Conservation (phyloP, 64 coral and sea anemone genomes). For the Actinia tenebrosa region DNA sequence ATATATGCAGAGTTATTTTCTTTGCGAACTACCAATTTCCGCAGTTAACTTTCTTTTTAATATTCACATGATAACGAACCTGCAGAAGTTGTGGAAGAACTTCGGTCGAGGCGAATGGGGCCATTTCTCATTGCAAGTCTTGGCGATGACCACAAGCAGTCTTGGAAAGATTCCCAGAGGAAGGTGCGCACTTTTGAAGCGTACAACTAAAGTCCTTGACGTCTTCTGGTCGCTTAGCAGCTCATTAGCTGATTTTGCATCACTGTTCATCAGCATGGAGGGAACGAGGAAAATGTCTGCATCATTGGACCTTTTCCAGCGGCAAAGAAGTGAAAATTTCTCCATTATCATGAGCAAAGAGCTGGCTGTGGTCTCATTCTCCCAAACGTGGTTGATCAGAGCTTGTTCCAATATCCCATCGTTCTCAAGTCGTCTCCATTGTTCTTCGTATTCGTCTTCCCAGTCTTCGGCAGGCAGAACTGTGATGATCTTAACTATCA, state of each 20-base stretch:
- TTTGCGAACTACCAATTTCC: too few species aligned
- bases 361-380: background rate
- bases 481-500: background rate
- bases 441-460: background rate
- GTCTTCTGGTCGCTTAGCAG: background rate
- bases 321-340: background rate
- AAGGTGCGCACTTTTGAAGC: background rate
- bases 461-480: background rate
- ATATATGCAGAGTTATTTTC: too few species aligned
- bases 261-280: slow-evolving; percentile 6
- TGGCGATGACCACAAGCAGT: background rate
- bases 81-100: slow-evolving; percentile 2
- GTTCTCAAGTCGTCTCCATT: background rate
- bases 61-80: background rate
- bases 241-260: background rate
- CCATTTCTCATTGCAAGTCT: slow-evolving; percentile 3
- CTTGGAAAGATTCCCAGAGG: slow-evolving; percentile 12
- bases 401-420: background rate
- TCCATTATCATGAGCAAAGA: background rate
- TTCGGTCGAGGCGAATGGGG: background rate
- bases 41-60: too few species aligned
- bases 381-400: background rate
- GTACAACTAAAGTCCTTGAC: background rate
- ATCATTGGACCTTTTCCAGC: background rate
- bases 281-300: background rate